These are phyloP conservation scores for Oryzias woworae DNA, from an alignment of 2,113 vertebrate species.

Conservation along the genomic window DNA sequence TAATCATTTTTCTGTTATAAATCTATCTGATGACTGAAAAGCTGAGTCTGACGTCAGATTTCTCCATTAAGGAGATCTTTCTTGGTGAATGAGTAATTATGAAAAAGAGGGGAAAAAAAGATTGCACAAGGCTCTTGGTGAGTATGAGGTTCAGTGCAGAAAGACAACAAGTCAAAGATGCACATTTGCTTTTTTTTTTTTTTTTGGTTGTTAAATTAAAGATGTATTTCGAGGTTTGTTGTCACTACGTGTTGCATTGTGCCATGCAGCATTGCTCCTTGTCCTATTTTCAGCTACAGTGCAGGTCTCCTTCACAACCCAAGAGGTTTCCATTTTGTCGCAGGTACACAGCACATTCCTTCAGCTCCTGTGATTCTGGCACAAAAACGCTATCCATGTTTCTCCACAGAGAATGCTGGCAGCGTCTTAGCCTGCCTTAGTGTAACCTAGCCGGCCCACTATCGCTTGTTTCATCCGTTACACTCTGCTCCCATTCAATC, in stretches of 20 bases:
- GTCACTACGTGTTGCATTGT: conserved; percentile 2
- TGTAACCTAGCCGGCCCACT: conserved; percentile 62
- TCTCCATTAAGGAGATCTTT: conserved; percentile 59
- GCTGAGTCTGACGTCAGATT: conserved; percentile 50
- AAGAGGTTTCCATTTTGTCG: conserved; percentile 56
- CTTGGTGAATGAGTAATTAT: conserved; percentile 43
- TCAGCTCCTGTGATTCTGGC: conserved; percentile 48
- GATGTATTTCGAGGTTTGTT: background rate
- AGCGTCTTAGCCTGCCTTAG: conserved; percentile 34
- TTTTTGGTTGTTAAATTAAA: background rate
- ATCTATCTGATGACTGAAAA: conserved; percentile 40
- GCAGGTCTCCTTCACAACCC: conserved; percentile 56
- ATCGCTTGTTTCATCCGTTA: conserved; percentile 77
- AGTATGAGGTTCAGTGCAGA: background rate
- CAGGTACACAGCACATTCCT: conserved; percentile 57
- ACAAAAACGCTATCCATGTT: conserved; percentile 37
- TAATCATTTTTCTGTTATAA: conserved; percentile 54
- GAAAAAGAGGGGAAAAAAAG: conserved; percentile 22
- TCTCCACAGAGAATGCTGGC: conserved; percentile 45
- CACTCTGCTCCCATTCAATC: conserved; percentile 79
- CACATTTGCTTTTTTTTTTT: background rate
- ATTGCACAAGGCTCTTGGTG: conserved; percentile 1
- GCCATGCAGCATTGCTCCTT: too few species aligned
- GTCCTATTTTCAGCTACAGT: conserved; percentile 34
- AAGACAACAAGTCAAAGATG: background rate